Percentiles rank a stretch among this genome's conserved stretches.
Evolutionary conservation across 2,113 vertebrate species (phyloP).

Genomic region (Catharus fuscescens): DNA sequence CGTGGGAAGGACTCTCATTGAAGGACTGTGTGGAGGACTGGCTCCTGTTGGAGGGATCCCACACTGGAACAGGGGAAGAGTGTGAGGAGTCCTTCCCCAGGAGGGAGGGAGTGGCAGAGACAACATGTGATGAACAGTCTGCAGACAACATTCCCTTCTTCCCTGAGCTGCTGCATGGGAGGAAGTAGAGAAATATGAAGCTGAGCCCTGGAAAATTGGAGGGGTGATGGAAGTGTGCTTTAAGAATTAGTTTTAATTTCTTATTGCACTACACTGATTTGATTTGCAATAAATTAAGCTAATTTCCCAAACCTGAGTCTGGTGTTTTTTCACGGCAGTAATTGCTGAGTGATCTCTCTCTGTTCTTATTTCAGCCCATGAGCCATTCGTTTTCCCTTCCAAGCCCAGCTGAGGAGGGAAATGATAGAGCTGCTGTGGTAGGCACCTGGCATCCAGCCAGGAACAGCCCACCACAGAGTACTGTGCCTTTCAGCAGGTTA

Average conservation of each 20-base stretch:
- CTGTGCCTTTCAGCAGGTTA: not conserved
- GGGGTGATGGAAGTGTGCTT: not conserved
- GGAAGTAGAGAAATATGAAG: not conserved
- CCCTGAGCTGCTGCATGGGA: not conserved
- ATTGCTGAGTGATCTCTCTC: not conserved
- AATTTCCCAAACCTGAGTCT: not conserved
- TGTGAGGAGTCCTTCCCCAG: not conserved
- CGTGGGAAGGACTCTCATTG: accelerated
- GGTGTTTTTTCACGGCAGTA: not conserved
- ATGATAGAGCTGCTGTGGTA: not conserved
- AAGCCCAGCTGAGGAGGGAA: not conserved
- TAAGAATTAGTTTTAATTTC: not conserved
- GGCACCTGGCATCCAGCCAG: not conserved
- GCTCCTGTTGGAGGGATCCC: not conserved
- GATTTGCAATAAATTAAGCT: not conserved
- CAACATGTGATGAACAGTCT: accelerated
- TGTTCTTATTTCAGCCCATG: not conserved
- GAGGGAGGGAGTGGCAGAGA: not conserved
- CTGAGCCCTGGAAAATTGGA: not conserved
- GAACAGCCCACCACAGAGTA: not conserved
- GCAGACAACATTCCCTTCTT: not conserved
- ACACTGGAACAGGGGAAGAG: not conserved
- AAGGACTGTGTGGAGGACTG: not conserved
- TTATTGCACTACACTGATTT: not conserved
- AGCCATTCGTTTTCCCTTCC: not conserved